Evolutionary conservation across 2,113 vertebrate species (phyloP).

Genomic region (Mesocricetus auratus): DNA sequence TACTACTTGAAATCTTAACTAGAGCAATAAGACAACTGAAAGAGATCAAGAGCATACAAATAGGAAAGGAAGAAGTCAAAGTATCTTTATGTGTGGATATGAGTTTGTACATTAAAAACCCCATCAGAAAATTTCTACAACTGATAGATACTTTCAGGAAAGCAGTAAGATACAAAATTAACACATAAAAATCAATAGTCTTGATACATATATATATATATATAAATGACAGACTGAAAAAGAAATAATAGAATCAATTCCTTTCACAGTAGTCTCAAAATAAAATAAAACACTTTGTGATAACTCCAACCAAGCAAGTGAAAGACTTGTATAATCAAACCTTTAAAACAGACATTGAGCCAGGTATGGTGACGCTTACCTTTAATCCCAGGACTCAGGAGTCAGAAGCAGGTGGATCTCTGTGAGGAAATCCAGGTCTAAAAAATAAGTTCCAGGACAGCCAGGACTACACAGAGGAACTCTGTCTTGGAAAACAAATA

Average conservation of each 20-base stretch:
- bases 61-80: not conserved
- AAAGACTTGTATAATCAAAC: not conserved
- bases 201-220: too few relatives aligned
- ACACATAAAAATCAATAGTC: not conserved
- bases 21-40: not conserved
- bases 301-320: not conserved
- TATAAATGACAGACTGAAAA: not conserved
- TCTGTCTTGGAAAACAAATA: not conserved
- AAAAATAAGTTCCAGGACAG: not conserved
- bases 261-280: not conserved
- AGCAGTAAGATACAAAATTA: not conserved
- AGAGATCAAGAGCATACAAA: not conserved
- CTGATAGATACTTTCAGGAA: not conserved
- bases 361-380: rapidly evolving
- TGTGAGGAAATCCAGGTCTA: not conserved
- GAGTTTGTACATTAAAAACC: not conserved
- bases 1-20: not conserved
- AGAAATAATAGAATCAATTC: not conserved
- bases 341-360: not conserved
- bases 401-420: not conserved
- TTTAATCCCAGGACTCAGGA: not conserved
- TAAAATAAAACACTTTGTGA: not conserved
- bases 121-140: not conserved
- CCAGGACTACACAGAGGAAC: not conserved
- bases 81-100: not conserved